Evolutionary conservation across 2,797 vertebrate species (phyloP).

Genomic region (Artibeus lituratus): DNA sequence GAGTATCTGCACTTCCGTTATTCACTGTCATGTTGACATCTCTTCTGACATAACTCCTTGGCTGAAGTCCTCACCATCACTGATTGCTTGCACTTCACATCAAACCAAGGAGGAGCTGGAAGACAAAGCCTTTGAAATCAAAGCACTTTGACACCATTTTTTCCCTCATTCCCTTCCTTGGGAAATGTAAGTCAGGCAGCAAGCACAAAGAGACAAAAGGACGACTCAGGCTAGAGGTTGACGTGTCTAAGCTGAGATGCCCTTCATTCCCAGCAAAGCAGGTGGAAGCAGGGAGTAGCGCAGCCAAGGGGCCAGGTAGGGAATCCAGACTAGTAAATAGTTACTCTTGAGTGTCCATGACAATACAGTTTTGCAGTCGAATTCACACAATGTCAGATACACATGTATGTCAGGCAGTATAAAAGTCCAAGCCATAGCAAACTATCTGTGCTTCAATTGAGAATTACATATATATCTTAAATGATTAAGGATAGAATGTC

Average conservation of each 20-base stretch:
- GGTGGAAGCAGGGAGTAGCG: neutral
- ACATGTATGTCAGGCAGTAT: neutral
- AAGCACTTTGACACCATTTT: neutral
- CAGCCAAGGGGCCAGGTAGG: neutral
- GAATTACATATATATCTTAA: neutral
- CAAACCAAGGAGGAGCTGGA: neutral
- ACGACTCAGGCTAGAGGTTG: neutral
- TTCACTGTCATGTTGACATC: neutral
- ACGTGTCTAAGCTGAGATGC: neutral
- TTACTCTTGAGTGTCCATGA: neutral
- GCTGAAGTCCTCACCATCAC: neutral
- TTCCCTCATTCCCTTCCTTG: neutral
- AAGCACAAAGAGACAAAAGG: neutral
- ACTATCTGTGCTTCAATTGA: neutral
- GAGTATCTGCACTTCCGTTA: neutral
- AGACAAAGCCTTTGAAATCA: conserved; percentile 39
- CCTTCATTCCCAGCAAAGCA: neutral
- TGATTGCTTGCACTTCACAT: neutral
- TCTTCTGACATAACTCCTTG: neutral
- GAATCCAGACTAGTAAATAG: neutral
- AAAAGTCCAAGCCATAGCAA: neutral
- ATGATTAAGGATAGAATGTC: neutral
- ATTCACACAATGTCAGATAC: neutral
- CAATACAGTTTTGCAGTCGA: neutral
- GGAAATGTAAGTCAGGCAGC: neutral